Evolutionary conservation across 2,797 vertebrate species (phyloP).

Genomic region (Antennarius maculatus): DNA sequence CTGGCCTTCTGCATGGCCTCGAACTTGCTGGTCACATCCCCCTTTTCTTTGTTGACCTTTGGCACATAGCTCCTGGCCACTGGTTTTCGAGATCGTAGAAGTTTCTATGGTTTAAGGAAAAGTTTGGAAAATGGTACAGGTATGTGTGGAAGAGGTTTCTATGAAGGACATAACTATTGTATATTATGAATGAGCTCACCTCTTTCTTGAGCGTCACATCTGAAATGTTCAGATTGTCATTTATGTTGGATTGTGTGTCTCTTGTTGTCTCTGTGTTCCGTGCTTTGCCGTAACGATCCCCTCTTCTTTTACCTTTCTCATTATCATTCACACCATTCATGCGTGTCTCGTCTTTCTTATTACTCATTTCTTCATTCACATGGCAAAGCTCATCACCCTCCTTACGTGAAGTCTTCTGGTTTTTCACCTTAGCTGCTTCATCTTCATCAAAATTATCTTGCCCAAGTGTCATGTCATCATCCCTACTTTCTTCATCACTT

Average conservation of each 20-base stretch:
- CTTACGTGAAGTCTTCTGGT: neutral
- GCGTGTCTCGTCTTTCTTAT: constrained; percentile 21
- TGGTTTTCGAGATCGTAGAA: constrained; percentile 90
- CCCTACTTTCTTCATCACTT: constrained; percentile 39
- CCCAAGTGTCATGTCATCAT: constrained; percentile 18
- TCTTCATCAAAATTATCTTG: constrained; percentile 31
- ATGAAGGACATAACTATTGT: neutral
- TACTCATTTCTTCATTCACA: neutral
- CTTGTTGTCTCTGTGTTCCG: constrained; percentile 22
- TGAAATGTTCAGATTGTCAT: constrained; percentile 62
- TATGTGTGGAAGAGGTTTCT: neutral
- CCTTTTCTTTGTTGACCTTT: constrained; percentile 89
- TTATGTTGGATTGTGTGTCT: constrained; percentile 26
- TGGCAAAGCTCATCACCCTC: constrained; percentile 16
- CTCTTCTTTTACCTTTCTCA: constrained; percentile 13
- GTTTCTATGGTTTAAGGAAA: constrained; percentile 83
- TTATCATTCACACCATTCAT: constrained; percentile 44
- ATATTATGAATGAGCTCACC: constrained; percentile 56
- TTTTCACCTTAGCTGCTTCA: constrained; percentile 4
- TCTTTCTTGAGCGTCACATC: constrained; percentile 80
- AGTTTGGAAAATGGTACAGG: neutral
- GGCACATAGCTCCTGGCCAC: constrained; percentile 94
- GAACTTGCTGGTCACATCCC: constrained; percentile 92
- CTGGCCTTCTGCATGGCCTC: constrained; percentile 97
- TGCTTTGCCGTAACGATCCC: constrained; percentile 47